phyloP scores from a whole-genome alignment of 2,113 vertebrate species.

The Mustelus asterias region DNA sequence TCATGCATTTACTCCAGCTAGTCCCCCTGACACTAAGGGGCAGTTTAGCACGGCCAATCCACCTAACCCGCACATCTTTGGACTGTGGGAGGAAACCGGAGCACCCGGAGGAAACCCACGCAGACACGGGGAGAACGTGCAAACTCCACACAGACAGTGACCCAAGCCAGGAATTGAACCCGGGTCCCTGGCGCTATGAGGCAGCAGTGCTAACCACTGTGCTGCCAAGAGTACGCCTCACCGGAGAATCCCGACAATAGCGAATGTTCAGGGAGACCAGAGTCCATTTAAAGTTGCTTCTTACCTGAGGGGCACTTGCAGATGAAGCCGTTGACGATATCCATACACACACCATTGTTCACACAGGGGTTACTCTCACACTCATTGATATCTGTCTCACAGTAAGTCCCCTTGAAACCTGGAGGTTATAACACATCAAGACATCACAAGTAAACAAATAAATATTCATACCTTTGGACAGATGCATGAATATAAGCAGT shows the following conservation, averaged over 20 bases:
- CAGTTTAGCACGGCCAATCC: too few species aligned
- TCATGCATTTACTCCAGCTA: too few species aligned
- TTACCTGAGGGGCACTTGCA: conserved; percentile 92
- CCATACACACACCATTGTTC: conserved; percentile 84
- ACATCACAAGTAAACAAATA: neutral
- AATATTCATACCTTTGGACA: neutral
- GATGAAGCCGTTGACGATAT: conserved; percentile 88
- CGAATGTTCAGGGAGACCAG: neutral
- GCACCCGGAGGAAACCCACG: too few species aligned
- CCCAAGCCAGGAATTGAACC: too few species aligned
- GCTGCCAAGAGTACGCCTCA: neutral
- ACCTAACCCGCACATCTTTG: too few species aligned
- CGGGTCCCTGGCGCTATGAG: too few species aligned
- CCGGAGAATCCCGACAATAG: neutral
- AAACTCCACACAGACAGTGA: too few species aligned
- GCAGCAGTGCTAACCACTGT: too few species aligned
- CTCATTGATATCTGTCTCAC: conserved; percentile 86
- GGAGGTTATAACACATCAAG: conserved; percentile 12
- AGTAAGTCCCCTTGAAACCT: conserved; percentile 92
- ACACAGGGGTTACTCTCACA: conserved; percentile 96
- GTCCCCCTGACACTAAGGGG: too few species aligned
- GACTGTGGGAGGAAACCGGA: too few species aligned
- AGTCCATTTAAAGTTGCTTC: conserved; percentile 9
- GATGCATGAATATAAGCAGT: neutral
- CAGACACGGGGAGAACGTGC: too few species aligned